phyloP scores from a whole-genome alignment of 2,113 vertebrate species.

The Solea solea region DNA sequence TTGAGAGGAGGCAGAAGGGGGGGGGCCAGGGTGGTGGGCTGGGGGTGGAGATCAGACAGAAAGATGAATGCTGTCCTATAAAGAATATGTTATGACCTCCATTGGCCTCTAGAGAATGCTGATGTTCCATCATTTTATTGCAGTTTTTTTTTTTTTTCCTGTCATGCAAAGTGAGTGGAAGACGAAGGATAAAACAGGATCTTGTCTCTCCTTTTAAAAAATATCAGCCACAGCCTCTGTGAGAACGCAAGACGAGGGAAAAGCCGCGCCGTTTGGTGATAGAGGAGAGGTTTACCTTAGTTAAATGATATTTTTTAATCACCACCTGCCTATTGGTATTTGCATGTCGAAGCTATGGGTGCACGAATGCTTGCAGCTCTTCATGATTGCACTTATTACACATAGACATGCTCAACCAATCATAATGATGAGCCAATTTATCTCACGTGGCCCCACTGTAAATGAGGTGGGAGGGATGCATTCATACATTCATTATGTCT shows the following conservation, averaged over 20 bases:
- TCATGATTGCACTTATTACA: not conserved
- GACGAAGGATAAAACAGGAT: too few species aligned
- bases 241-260: constrained; percentile 5
- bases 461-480: not conserved
- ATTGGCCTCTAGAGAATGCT: constrained; percentile 72
- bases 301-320: not conserved
- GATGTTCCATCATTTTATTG: constrained; percentile 62
- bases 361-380: not conserved
- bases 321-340: not conserved
- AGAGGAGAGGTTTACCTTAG: constrained; percentile 2
- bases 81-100: constrained; percentile 43
- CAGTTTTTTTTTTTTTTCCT: not conserved
- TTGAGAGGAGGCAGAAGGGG: constrained; percentile 8
- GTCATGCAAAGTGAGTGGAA: not conserved
- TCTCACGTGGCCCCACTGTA: not conserved
- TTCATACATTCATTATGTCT: not conserved
- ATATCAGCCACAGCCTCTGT: constrained; percentile 24
- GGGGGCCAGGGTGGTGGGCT: too few species aligned
- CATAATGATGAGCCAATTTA: not conserved
- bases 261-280: constrained; percentile 11
- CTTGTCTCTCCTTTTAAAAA: constrained; percentile 40
- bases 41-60: constrained; percentile 27
- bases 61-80: constrained; percentile 34
- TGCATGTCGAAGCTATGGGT: not conserved
- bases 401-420: constrained; percentile 7